Evolutionary conservation across 2,888 invertebrate species (phyloP), one percentile per base, ranked within the genome.

Genomic region (Drosophila birchii): DNA sequence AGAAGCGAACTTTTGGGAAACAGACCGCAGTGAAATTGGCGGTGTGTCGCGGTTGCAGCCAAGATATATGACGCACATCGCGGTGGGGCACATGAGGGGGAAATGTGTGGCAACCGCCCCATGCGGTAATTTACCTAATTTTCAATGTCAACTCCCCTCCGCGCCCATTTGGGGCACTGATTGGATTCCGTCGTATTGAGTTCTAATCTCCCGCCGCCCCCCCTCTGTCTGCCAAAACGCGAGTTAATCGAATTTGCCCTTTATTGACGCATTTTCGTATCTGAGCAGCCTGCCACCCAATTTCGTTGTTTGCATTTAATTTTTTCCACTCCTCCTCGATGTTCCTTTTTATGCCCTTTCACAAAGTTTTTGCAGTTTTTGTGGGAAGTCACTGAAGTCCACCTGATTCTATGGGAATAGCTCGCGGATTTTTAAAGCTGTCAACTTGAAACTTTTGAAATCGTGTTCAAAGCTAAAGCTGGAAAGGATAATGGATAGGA

Each of bases 61-160:
- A 38, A 58, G 57, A 53, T 39, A 64, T 32, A 60, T 12, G 36
- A 45, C 7, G 32, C 51, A 51, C 20, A 34, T 20, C 8, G 8
- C 26, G 26, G 44, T 5, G 34, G 20, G 16, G 44, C 26, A 1
- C n/a, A n/a, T 8, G 6, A 11, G 23, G 5, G 44, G 29, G 51
- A 14, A 44, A 26, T 26, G 5, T 23, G 44, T 44, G 71, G 75
- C 71, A 78, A 78, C 78, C 81, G 56, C 76, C 79, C 78, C 79
- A 84, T 81, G 87, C 76, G 77, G 76, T 88, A 88, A 84, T 86
- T 84, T 86, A 88, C 81, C 83, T 84, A 88, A 84, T 86, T 84
- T 83, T 87, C 64, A 45, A 57, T 41, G 73, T 43, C 63, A 38
- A 67, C 20, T 63, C 70, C 51, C 78, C 58, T 45, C 32, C 12